phyloP scores from a whole-genome alignment of 2,888 invertebrate genomes.

The Trisateles emortualis region DNA sequence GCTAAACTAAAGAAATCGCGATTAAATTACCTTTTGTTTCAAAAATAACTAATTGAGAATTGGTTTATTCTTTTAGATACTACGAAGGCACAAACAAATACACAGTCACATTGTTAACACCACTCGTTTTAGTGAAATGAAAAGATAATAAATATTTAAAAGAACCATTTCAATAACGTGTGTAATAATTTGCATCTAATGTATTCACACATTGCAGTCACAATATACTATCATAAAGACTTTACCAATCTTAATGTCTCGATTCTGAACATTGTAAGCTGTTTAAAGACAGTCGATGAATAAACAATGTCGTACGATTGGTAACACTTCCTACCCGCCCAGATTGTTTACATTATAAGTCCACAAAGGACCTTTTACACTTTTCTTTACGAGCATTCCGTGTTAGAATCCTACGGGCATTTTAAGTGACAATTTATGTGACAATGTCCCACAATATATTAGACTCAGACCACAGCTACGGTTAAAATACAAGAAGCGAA shows the following conservation, averaged over 20 bases:
- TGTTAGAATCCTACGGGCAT: conserved; percentile 53
- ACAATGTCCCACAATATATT: conserved; percentile 67
- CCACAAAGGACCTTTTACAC: conserved; percentile 43
- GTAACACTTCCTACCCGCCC: conserved; percentile 49
- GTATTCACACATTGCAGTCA: conserved; percentile 5
- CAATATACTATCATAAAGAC: conserved; percentile 22
- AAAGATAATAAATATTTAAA: no score
- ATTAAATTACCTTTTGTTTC: no score
- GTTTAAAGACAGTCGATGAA: conserved; percentile 34
- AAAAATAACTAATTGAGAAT: no score
- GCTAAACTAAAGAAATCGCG: no score
- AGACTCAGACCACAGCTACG: conserved; percentile 52
- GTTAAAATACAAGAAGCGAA: conserved; percentile 57
- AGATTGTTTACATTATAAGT: conserved; percentile 38
- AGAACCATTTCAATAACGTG: background rate
- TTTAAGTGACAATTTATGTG: conserved; percentile 72
- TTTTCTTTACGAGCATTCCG: conserved; percentile 57
- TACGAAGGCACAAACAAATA: no score
- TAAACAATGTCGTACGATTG: conserved; percentile 42
- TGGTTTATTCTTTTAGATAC: no score
- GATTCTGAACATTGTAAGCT: conserved; percentile 26
- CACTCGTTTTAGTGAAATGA: no score
- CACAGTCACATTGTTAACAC: no score
- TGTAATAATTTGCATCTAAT: no score
- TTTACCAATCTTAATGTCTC: conserved; percentile 33